Base-by-base conservation (phyloP, 1,140 invertebrate genomes). In the Schlechtendalia chinensis region DNA sequence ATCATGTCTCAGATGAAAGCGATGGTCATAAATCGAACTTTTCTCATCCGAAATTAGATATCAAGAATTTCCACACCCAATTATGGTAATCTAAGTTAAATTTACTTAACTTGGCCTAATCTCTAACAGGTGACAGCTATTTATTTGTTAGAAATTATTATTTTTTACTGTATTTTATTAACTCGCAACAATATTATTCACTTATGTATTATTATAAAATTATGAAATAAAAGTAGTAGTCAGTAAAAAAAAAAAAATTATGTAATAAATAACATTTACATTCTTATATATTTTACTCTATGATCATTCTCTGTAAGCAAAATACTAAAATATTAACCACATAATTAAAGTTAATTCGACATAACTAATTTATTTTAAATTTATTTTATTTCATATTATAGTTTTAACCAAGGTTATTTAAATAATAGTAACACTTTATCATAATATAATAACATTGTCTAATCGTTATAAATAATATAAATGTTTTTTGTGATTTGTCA, bases 1-100 rank as follows among this genome's bases (percentile, higher is more conserved):
- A 72, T 29, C 75, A 63, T 16, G 22, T 17, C 12, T 22, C 17
- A 2, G 29, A 59, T 59, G 72, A 56, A 39, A 50, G 39, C 14
- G 58, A 61, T 54, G 39, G 39, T 6, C 56, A 59, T 5, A 79
- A 24, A 39, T 39, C n/a, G 11, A 58, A 79, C 22, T 10, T 63
- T 6, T 6, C 39, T 29, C 54, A 75, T 59, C 75, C 56, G 47
- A 79, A 61, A 79, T 63, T 79, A 79, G 75, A 79, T 79, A 8
- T 79, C 39, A 79, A 79, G 27, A 79, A 79, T 50, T 79, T 61
- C 61, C 75, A 79, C 17, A 79, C 75, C 29, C 75, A 79, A 47
- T 29, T 79, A 47, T 79, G 75, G 75, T 79, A 79, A 79, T 61
- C 32, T 29, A 39, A 39, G 0, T 24, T 58, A 27, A n/a, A 39